Evolutionary conservation across 2,797 vertebrate genomes (phyloP).

Genomic region (Anas bernieri): DNA sequence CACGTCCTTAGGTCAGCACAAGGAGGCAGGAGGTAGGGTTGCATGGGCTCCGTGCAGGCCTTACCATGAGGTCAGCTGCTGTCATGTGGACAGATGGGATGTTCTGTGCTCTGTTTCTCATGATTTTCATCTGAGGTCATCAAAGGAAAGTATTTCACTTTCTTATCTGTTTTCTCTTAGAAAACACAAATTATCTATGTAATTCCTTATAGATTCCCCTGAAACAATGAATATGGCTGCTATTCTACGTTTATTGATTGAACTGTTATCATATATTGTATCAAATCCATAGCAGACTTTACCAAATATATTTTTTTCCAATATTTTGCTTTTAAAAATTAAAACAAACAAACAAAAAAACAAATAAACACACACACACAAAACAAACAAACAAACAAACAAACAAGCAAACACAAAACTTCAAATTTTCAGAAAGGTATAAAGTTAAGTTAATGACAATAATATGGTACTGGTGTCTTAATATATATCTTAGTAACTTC

Average conservation of each 20-base stretch:
- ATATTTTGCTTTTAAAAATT: neutral
- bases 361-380: too few relatives aligned
- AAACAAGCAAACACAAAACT: too few relatives aligned
- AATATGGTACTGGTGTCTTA: neutral
- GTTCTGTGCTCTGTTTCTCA: neutral
- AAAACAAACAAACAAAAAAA: too few relatives aligned
- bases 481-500: neutral
- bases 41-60: accelerated
- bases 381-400: too few relatives aligned
- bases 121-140: neutral
- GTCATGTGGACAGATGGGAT: neutral
- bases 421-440: neutral
- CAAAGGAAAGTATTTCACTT: neutral
- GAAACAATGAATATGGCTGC: neutral
- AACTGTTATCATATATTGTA: neutral
- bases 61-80: accelerated
- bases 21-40: neutral
- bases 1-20: accelerated
- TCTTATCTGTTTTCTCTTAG: neutral
- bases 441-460: neutral
- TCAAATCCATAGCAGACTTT: neutral
- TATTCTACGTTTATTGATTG: neutral
- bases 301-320: neutral
- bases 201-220: neutral
- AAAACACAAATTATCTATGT: neutral